phyloP scores from a whole-genome alignment of 1,140 invertebrate species.

The Drosophila parabipectinata region DNA sequence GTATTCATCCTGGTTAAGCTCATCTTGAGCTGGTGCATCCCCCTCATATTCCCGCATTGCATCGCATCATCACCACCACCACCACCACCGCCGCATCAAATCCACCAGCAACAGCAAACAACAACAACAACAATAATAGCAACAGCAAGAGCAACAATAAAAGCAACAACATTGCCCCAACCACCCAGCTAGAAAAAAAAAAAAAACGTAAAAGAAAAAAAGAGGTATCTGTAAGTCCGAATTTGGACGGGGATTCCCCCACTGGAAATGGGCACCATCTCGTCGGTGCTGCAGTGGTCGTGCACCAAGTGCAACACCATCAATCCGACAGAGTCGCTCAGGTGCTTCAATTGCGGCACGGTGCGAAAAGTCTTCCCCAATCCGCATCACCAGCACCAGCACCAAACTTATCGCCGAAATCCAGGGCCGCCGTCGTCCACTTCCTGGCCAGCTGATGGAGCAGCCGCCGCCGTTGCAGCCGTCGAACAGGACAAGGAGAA shows the following conservation, averaged over 20 bases:
- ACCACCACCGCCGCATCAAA: no score
- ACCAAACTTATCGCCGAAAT: slow-evolving; percentile 10
- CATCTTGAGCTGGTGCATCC: neutral
- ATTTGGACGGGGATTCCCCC: slow-evolving; percentile 23
- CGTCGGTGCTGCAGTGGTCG: slow-evolving; percentile 95
- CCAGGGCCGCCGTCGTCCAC: slow-evolving; percentile 45
- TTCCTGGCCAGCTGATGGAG: slow-evolving; percentile 58
- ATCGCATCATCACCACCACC: no score
- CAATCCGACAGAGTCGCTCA: slow-evolving; percentile 91
- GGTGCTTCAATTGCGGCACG: slow-evolving; percentile 91
- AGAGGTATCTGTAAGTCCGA: neutral
- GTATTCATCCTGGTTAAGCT: neutral
- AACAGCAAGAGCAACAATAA: neutral
- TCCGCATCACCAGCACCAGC: slow-evolving; percentile 22
- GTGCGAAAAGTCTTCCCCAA: slow-evolving; percentile 84
- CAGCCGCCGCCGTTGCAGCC: neutral
- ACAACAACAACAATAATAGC: slow-evolving; percentile 24
- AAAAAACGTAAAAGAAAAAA: neutral
- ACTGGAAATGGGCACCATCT: slow-evolving; percentile 93
- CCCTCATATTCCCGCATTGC: no score
- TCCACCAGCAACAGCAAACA: slow-evolving; percentile 3
- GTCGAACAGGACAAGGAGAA: slow-evolving; percentile 1
- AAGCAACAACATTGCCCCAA: neutral
- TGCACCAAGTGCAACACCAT: slow-evolving; percentile 93
- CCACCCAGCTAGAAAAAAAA: neutral